Conservation (phyloP, 1,140 invertebrate genomes). For the Bilobella aurantiaca region DNA sequence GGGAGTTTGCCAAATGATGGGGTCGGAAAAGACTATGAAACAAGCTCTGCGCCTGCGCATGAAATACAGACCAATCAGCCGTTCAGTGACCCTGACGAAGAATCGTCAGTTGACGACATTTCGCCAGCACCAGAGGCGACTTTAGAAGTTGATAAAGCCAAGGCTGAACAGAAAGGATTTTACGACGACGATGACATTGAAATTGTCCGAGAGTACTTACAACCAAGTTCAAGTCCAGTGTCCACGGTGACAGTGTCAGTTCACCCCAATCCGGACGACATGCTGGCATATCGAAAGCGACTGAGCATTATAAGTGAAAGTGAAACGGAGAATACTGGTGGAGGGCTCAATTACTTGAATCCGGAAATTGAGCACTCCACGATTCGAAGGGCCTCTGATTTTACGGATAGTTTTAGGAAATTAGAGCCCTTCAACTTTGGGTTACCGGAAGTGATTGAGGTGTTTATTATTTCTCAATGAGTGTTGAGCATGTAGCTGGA, state of each 20-base stretch:
- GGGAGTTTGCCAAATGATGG: not conserved
- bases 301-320: slow-evolving; percentile 1
- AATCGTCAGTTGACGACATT: too few species aligned
- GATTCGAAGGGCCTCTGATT: slow-evolving; percentile 17
- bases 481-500: too few species aligned
- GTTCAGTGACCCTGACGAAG: too few species aligned
- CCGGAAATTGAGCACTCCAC: not conserved
- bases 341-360: not conserved
- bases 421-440: slow-evolving; percentile 33
- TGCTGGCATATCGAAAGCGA: not conserved
- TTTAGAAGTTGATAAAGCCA: too few species aligned
- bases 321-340: not conserved
- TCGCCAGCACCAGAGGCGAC: too few species aligned
- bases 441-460: slow-evolving; percentile 27
- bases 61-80: too few species aligned
- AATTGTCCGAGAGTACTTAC: not conserved
- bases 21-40: not conserved
- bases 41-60: not conserved
- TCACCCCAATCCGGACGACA: not conserved
- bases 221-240: not conserved
- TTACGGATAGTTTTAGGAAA: slow-evolving; percentile 33
- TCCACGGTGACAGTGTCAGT: not conserved
- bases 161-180: too few species aligned
- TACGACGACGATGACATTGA: slow-evolving; percentile 10
- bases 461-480: slow-evolving; percentile 8